phyloP scores from a whole-genome alignment of 2,113 vertebrate genomes.

The Tor tambroides region DNA sequence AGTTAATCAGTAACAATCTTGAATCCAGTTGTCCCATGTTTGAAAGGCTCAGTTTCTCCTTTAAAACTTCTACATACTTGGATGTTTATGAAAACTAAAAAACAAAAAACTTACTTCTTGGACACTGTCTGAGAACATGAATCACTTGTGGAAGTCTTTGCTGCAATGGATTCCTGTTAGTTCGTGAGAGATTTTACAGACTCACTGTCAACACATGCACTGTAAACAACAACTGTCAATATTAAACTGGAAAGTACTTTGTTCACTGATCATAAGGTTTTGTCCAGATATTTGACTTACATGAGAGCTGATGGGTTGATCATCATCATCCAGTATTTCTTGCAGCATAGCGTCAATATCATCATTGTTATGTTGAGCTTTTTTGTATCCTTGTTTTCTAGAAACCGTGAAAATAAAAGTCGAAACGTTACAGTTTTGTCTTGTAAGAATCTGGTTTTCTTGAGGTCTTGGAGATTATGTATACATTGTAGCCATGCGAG shows the following conservation, averaged over 20 bases:
- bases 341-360: constrained; percentile 81
- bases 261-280: neutral
- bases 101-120: constrained; percentile 68
- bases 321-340: constrained; percentile 71
- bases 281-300: constrained; percentile 52
- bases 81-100: neutral
- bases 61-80: neutral
- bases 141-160: constrained; percentile 51
- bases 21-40: neutral
- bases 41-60: neutral
- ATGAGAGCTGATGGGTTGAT: constrained; percentile 36
- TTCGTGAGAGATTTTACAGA: neutral
- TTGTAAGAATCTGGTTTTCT: too few relatives aligned
- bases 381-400: constrained; percentile 57
- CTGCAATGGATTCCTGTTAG: constrained; percentile 38
- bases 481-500: neutral
- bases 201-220: neutral
- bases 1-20: neutral
- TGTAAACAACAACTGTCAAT: neutral
- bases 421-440: too few relatives aligned
- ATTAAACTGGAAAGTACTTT: neutral
- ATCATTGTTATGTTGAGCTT: constrained; percentile 54
- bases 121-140: constrained; percentile 54
- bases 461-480: neutral
- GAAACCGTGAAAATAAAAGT: constrained; percentile 44